phyloP scores from a whole-genome alignment of 1,140 invertebrate genomes.

The Propsilocerus akamusi region DNA sequence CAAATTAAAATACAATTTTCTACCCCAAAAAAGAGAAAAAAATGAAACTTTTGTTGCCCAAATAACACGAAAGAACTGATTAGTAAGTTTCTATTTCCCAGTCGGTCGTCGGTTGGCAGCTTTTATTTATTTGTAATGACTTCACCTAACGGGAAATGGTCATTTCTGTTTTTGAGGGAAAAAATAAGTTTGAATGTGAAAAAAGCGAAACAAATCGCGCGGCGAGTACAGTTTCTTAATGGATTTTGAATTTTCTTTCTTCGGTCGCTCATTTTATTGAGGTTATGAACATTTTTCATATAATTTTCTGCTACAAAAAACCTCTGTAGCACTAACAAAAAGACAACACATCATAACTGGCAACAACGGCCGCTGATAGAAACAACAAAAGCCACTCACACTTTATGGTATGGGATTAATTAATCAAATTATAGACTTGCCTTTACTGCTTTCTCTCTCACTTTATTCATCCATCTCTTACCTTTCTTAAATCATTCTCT shows the following conservation, averaged over 20 bases:
- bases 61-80: no score
- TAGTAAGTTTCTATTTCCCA: no score
- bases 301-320: background rate
- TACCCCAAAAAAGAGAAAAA: no score
- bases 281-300: slow-evolving; percentile 4
- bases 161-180: background rate
- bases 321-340: background rate
- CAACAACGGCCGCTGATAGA: background rate
- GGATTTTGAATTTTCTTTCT: slow-evolving; percentile 2
- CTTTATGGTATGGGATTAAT: slow-evolving; percentile 2
- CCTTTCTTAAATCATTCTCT: no score
- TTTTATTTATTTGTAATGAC: no score
- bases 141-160: background rate
- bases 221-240: background rate
- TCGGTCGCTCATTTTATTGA: background rate
- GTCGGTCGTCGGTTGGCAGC: no score
- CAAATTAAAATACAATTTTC: no score
- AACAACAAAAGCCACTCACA: slow-evolving; percentile 2
- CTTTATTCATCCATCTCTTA: no score
- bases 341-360: background rate
- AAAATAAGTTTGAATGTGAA: no score
- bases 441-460: no score
- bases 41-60: no score
- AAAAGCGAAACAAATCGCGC: background rate
- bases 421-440: slow-evolving; percentile 1